Base-by-base conservation (phyloP, 1,140 invertebrate species). In the Drosophila virilis region DNA sequence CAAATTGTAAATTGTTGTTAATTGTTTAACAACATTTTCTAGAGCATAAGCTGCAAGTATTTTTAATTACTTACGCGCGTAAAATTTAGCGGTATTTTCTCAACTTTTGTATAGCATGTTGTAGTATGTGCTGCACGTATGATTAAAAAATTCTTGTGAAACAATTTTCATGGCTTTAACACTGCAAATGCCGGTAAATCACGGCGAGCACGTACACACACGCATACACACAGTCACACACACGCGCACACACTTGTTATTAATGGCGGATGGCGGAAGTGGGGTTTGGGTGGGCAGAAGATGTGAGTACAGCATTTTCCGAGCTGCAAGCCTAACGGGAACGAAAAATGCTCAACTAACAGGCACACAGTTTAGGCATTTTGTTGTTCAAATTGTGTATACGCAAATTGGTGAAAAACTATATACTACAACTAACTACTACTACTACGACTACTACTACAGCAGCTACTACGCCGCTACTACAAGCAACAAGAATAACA, bases 101-200 rank as follows among this genome's bases (percentile, higher is more conserved):
- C 55, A 75, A 77, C 55, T 66, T 73, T 69, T 50, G 52, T 50
- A 48, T 32, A 43, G 58, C 66, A 68, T 38, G 52, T 67, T 50
- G 17, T 17, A 17, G 6, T 15, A 51, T 64, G 69, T 59, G 69
- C 17, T 38, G 68, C 58, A 67, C 48, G 79, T 79, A 68, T 86
- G 82, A 86, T 86, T 86, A 88, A 86, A 79, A 85, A 86, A 86
- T 86, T 86, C 83, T 83, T 86, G 76, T 67, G 59, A 83, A 77
- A 88, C 83, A 83, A 86, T 88, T 77, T 77, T 74, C 79, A 68
- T 68, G 50, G 48, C 42, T 68, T 67, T 64, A 52, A 40, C 40
- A 50, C 62, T 59, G 55, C 65, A 86, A 83, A 88, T 71, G 83
- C 83, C 83, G 83, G 84, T 83, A 83, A 86, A 81, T 81, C 58